Conservation (phyloP, 2,888 invertebrate species). For the Meloe dianella region DNA sequence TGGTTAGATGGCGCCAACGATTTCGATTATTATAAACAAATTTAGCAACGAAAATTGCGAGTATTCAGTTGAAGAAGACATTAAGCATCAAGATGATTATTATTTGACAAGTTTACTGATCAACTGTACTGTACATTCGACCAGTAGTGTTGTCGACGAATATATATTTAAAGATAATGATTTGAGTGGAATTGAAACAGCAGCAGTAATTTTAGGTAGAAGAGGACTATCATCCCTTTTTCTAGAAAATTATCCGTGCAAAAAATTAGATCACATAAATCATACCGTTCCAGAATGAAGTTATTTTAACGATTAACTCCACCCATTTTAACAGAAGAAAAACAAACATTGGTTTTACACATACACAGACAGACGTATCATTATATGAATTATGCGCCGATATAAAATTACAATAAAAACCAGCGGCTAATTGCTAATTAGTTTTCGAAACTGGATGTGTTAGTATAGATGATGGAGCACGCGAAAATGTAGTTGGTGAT, state of each 20-base stretch:
- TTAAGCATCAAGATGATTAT: too few species aligned
- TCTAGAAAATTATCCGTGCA: background rate
- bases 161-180: too few species aligned
- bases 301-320: slow-evolving; percentile 23
- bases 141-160: too few species aligned
- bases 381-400: slow-evolving; percentile 32
- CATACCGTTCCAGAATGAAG: slow-evolving; percentile 25
- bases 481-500: slow-evolving; percentile 22
- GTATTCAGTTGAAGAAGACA: too few species aligned
- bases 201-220: too few species aligned
- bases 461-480: slow-evolving; percentile 6
- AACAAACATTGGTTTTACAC: slow-evolving; percentile 23
- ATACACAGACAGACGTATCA: slow-evolving; percentile 26
- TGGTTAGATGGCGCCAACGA: slow-evolving; percentile 8
- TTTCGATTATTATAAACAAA: slow-evolving; percentile 12
- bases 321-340: slow-evolving; percentile 10
- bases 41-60: too few species aligned
- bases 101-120: background rate
- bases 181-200: too few species aligned
- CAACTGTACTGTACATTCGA: too few species aligned
- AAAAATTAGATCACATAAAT: slow-evolving; percentile 27
- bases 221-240: background rate
- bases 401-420: slow-evolving; percentile 34
- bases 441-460: background rate
- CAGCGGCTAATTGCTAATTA: slow-evolving; percentile 34